Evolutionary conservation across 2,797 vertebrate genomes (phyloP).

Genomic region (Enteromius mattozi): DNA sequence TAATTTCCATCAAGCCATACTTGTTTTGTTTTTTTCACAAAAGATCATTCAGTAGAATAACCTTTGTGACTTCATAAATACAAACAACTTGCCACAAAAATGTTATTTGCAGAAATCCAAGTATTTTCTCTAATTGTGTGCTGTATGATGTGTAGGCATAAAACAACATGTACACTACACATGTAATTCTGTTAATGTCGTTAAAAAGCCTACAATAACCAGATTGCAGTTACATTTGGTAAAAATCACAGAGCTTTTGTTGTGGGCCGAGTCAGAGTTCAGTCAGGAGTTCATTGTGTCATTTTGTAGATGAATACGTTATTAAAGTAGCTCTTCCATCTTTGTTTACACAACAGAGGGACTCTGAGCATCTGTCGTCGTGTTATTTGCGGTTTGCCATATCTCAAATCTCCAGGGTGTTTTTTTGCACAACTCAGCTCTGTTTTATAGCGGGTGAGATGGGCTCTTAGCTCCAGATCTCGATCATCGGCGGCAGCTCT

Average conservation of each 20-base stretch:
- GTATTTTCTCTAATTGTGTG: not conserved
- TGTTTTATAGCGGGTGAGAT: conserved; percentile 4
- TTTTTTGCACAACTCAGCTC: conserved; percentile 14
- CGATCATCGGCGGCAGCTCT: not conserved
- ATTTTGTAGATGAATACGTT: not conserved
- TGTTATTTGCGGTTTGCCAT: not conserved
- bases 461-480: not conserved
- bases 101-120: not conserved
- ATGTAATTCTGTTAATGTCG: not conserved
- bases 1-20: not conserved
- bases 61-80: not conserved
- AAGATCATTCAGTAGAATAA: not conserved
- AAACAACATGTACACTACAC: not conserved
- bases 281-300: not conserved
- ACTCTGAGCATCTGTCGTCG: not conserved
- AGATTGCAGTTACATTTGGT: not conserved
- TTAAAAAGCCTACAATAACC: not conserved
- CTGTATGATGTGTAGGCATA: not conserved
- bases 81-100: not conserved
- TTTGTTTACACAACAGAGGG: not conserved
- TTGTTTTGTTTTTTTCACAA: too few species aligned
- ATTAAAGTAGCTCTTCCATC: not conserved
- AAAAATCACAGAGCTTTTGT: not conserved
- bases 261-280: not conserved
- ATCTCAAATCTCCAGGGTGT: conserved; percentile 16